phyloP scores from a whole-genome alignment of 2,113 vertebrate species.

The Limanda limanda region DNA sequence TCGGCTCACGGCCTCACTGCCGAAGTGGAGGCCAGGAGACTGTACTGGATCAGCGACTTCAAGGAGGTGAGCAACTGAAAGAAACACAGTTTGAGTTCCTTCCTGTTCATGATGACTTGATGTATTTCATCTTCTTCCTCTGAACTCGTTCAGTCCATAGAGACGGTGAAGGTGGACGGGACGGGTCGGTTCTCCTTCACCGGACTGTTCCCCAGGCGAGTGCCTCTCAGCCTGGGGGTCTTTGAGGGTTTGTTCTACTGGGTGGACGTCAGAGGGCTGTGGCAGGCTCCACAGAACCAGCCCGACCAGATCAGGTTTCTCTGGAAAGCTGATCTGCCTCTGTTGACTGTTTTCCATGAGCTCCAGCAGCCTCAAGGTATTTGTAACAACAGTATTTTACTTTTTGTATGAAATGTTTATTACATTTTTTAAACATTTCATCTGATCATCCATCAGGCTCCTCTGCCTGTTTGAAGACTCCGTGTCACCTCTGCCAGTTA shows the following conservation, averaged over 20 bases:
- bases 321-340: slow-evolving; percentile 68
- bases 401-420: not conserved
- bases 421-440: accelerated
- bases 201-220: slow-evolving; percentile 75
- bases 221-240: slow-evolving; percentile 75
- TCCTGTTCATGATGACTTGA: no score
- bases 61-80: slow-evolving; percentile 81
- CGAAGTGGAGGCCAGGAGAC: slow-evolving; percentile 83
- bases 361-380: slow-evolving; percentile 82
- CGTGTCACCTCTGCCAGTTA: slow-evolving; percentile 87
- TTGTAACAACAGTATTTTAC: not conserved
- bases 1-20: slow-evolving; percentile 84
- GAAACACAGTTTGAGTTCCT: not conserved
- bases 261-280: slow-evolving; percentile 81
- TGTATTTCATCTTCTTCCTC: no score
- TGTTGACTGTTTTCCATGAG: slow-evolving; percentile 81
- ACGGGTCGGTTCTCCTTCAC: slow-evolving; percentile 82
- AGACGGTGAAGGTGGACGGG: slow-evolving; percentile 87
- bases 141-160: slow-evolving; percentile 83
- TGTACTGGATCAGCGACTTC: slow-evolving; percentile 91
- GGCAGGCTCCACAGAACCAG: slow-evolving; percentile 66
- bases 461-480: slow-evolving; percentile 78
- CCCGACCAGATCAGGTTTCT: slow-evolving; percentile 72
- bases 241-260: slow-evolving; percentile 89
- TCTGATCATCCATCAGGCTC: slow-evolving; percentile 44